phyloP scores from a whole-genome alignment of 2,888 invertebrate species.

The Sarcophaga carnaria region DNA sequence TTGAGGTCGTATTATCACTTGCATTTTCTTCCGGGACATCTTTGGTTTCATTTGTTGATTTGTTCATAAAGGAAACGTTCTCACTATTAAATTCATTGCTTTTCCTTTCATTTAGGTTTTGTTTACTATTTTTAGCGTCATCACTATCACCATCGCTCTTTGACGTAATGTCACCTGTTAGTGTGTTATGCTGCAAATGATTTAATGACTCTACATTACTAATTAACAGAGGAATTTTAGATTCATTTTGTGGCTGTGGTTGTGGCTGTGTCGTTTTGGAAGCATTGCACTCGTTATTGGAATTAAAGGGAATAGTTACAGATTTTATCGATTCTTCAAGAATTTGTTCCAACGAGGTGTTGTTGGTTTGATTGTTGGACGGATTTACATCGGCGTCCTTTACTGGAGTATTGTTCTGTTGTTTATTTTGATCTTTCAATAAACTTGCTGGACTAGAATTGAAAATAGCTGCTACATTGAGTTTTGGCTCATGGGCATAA shows the following conservation, averaged over 20 bases:
- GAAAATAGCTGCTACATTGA: conserved; percentile 31
- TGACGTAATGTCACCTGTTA: background rate
- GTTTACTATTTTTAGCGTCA: background rate
- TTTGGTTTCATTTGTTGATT: conserved; percentile 27
- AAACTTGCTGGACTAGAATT: conserved; percentile 44
- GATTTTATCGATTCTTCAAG: conserved; percentile 54
- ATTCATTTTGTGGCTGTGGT: background rate
- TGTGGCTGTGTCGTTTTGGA: background rate
- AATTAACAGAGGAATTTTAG: conserved; percentile 48
- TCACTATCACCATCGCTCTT: background rate
- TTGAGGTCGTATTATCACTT: background rate
- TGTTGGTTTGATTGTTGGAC: background rate
- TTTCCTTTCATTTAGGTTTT: background rate
- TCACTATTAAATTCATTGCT: background rate
- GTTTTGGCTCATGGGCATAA: conserved; percentile 44
- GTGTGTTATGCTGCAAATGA: background rate
- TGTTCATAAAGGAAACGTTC: background rate
- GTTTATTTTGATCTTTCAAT: conserved; percentile 15
- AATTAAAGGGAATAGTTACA: conserved; percentile 36
- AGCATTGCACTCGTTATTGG: conserved; percentile 1
- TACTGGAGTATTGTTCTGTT: conserved; percentile 23
- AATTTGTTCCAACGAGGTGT: conserved; percentile 47
- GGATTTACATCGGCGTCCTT: conserved; percentile 12
- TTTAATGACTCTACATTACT: conserved; percentile 58
- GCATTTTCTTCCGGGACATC: background rate